Base-by-base conservation (phyloP, 1,140 invertebrate species). In the Uloborus diversus region DNA sequence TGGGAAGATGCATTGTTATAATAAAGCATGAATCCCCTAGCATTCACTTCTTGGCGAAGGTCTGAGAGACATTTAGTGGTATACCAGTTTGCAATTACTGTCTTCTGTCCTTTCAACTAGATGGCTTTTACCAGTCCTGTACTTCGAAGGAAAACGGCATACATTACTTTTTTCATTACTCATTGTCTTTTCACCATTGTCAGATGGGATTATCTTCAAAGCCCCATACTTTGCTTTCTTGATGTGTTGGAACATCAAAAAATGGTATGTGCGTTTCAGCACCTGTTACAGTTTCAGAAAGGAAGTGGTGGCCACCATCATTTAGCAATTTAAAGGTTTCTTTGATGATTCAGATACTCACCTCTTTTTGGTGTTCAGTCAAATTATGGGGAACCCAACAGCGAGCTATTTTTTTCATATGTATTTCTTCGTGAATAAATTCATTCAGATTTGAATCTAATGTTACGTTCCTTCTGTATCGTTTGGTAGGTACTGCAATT, bases 171-270 rank as follows among this genome's bases (percentile, higher is more conserved):
- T 53, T 5, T 53, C n/a, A 53, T 53, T 4, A 20, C 49, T n/a
- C n/a, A 20, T 53, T 53, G 49, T 53, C 49, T 53, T 53, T 53
- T 53, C 49, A 53, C 23, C 23, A n/a, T 53, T 4, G 49, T n/a
- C n/a, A 20, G 7, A 53, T 53, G 49, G 49, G 23, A 53, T 53
- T n/a, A 53, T 53, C 49, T 53, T 53, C 49, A 53, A 53, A n/a
- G 49, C 17, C 17, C 23, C 5, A 53, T n/a, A 53, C 49, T 53
- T 53, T 53, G 17, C 17, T 7, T 53, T n/a, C 4, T 53, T 53
- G n/a, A 53, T 4, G n/a, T 7, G 49, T n/a, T 53, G 49, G 49
- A 53, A 53, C n/a, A n/a, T 7, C 49, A 53, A 53, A 20, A 53
- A 53, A 53, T 4, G 4, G 23, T 4, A 53, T 53, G 17, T 20